Base-by-base conservation (phyloP, 2,113 vertebrate genomes). In the Acanthisitta chloris region DNA sequence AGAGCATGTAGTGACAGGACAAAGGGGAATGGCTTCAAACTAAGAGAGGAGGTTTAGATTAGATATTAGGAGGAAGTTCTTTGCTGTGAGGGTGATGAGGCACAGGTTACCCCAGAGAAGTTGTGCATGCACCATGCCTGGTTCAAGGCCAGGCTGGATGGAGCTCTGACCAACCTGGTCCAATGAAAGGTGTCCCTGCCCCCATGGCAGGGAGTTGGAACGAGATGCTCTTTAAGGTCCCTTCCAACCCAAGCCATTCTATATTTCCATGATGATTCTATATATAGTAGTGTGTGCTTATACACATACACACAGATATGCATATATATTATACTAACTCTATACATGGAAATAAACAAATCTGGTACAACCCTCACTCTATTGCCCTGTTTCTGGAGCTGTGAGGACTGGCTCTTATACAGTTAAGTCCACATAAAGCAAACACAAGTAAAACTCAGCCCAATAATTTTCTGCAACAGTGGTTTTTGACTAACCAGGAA, bases 271-370 rank as follows among this genome's bases (percentile, higher is more conserved):
- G 19, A 82, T 31, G 24, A 34, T 26, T 46, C n/a, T 23, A 5
- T 20, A 10, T 26, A 14, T 1, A 43, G 34, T 10, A 21, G 31
- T 12, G 7, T 77, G 8, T 23, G n/a, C n/a, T n/a, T 8, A 8
- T 14, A 23, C 3, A 17, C 2, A 24, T 16, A 36, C 3, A 17
- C 12, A 25, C 6, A 57, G 7, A 8, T 21, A 15, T 0, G 2
- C 4, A 0, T 13, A 5, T 25, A 18, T 64, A 8, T 48, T 48
- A 42, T 4, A 19, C 9, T 73, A 16, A 3, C 58, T 73, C 2
- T 72, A 2, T 23, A 43, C 5, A 14, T 26, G 38, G 42, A 55
- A 70, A 77, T 33, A 19, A 45, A 14, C 13, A 57, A 23, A 31
- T 82, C 38, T 38, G 31, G 7, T 45, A 31, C 6, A 52, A 10